Percentiles rank a stretch among this genome's conserved stretches.
Conservation (phyloP, 1,140 invertebrate species). For the Diachasmimorpha longicaudata region DNA sequence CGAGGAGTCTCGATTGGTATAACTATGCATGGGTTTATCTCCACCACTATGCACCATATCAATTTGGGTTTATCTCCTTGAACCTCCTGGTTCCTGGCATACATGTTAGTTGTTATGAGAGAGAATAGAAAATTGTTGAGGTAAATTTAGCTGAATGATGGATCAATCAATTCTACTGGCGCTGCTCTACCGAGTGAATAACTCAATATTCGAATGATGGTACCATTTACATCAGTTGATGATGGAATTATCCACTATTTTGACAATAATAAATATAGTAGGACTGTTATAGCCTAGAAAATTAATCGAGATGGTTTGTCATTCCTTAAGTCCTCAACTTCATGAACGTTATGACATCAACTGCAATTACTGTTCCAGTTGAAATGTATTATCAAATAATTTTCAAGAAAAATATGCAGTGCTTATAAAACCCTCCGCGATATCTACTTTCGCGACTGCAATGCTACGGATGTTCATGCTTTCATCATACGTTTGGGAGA, state of each 20-base stretch:
- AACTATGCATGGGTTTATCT: not conserved
- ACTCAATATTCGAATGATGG: too few species aligned
- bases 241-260: too few species aligned
- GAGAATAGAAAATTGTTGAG: not conserved
- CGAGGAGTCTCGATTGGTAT: not conserved
- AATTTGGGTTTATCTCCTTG: not conserved
- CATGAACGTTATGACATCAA: too few species aligned
- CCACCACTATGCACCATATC: not conserved
- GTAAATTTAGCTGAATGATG: not conserved
- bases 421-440: not conserved
- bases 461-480: not conserved
- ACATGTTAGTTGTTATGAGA: not conserved
- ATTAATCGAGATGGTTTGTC: too few species aligned
- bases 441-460: not conserved
- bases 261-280: too few species aligned
- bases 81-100: not conserved
- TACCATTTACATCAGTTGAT: too few species aligned
- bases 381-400: not conserved
- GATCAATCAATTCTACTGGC: not conserved
- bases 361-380: not conserved
- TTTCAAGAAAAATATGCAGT: not conserved
- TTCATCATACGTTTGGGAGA: not conserved
- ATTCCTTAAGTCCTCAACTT: too few species aligned
- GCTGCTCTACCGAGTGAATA: too few species aligned
- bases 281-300: too few species aligned